Conservation (phyloP, 2,113 vertebrate genomes). For the Nothoprocta perdicaria region DNA sequence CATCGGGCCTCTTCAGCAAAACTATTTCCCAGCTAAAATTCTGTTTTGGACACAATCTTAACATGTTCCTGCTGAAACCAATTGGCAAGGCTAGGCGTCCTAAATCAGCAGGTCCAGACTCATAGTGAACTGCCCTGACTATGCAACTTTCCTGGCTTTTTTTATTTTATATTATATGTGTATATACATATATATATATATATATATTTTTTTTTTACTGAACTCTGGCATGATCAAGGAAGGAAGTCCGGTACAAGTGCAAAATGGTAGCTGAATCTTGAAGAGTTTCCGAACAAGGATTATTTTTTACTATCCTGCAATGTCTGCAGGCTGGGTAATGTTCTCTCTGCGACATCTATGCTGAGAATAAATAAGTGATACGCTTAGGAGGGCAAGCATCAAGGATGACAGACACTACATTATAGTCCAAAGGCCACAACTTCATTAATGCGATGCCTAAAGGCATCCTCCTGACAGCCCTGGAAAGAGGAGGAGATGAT, state of each 20-base stretch:
- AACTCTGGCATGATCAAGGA: neutral
- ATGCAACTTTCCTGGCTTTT: neutral
- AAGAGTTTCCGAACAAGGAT: neutral
- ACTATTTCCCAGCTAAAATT: neutral
- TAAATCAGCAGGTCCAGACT: neutral
- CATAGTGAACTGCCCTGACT: neutral
- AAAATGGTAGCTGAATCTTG: neutral
- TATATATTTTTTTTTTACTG: neutral
- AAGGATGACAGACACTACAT: neutral
- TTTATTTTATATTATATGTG: neutral
- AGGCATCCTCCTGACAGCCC: conserved; percentile 15
- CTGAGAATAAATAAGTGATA: neutral
- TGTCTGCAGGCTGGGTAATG: neutral
- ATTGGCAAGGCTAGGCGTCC: neutral
- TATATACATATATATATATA: too few species aligned
- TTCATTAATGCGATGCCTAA: conserved; percentile 57
- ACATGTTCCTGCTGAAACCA: neutral
- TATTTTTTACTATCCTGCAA: neutral
- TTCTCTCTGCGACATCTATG: neutral
- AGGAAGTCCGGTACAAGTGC: accelerated
- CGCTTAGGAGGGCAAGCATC: neutral
- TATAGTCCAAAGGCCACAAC: conserved; percentile 48
- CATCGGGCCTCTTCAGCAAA: neutral
- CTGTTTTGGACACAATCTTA: neutral
- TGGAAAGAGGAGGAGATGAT: conserved; percentile 47